These are phyloP conservation scores for Molossus molossus DNA, from an alignment of 2,797 vertebrate genomes.

Conservation along the genomic window DNA sequence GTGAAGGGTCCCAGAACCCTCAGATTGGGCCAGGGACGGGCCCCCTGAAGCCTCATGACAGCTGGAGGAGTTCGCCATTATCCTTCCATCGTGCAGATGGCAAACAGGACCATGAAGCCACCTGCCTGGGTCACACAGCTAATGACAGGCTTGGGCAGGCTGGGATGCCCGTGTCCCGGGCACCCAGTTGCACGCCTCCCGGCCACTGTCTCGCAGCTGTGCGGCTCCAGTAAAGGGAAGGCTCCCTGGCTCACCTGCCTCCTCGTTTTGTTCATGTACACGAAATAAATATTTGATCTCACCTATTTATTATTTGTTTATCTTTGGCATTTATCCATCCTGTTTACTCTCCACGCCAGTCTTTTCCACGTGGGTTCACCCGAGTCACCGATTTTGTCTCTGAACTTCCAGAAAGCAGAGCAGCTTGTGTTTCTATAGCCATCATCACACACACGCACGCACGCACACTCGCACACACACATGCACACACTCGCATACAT, in stretches of 20 bases:
- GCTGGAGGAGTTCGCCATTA: accelerated
- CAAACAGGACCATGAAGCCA: neutral
- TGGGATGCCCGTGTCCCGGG: accelerated
- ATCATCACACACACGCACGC: neutral
- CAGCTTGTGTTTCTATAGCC: neutral
- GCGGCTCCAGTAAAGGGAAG: neutral
- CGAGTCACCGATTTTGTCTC: neutral
- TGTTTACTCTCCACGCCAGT: neutral
- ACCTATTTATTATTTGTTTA: neutral
- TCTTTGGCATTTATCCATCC: neutral
- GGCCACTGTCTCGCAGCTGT: neutral
- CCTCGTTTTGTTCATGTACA: neutral
- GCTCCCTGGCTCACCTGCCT: neutral
- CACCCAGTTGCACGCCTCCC: neutral
- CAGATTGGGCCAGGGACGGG: accelerated
- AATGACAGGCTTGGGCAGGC: neutral
- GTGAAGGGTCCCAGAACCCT: neutral
- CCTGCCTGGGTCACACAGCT: neutral
- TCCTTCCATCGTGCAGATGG: neutral
- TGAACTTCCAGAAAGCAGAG: neutral
- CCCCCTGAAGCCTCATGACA: neutral
- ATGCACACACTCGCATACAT: neutral
- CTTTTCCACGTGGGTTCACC: neutral
- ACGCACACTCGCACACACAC: neutral
- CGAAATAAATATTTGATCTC: neutral